phyloP scores from a whole-genome alignment of 2,888 invertebrate genomes.

The Drosophila atroscutellata region DNA sequence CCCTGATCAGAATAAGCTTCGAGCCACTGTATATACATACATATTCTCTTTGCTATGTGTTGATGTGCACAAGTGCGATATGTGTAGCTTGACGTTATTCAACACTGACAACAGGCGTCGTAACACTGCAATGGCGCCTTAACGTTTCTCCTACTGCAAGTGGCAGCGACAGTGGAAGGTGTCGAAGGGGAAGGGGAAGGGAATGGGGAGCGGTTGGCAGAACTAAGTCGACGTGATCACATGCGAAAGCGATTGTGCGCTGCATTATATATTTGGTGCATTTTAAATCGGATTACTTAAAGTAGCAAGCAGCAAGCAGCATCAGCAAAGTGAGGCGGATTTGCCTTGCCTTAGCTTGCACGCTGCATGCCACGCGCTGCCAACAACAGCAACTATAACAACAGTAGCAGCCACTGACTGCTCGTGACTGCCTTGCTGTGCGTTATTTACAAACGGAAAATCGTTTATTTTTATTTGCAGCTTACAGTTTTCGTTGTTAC shows the following conservation, averaged over 20 bases:
- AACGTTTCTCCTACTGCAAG: background rate
- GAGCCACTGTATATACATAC: background rate
- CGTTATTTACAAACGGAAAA: slow-evolving; percentile 16
- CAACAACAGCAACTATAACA: slow-evolving; percentile 1
- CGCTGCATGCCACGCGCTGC: slow-evolving; percentile 10
- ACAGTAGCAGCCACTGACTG: background rate
- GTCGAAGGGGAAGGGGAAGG: background rate
- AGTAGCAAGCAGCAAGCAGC: slow-evolving; percentile 47
- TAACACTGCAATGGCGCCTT: slow-evolving; percentile 12
- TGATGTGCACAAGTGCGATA: slow-evolving; percentile 43
- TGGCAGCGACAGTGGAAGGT: background rate
- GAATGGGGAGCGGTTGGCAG: slow-evolving; percentile 1
- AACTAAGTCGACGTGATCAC: slow-evolving; percentile 67
- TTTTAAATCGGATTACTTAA: slow-evolving; percentile 78
- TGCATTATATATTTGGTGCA: slow-evolving; percentile 68
- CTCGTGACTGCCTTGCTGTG: slow-evolving; percentile 8
- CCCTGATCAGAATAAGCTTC: too few relatives aligned
- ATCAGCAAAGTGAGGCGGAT: slow-evolving; percentile 57
- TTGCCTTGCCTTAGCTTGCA: slow-evolving; percentile 22
- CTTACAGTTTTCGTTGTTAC: slow-evolving; percentile 41
- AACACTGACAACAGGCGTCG: slow-evolving; percentile 54
- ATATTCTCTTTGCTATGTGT: slow-evolving; percentile 3
- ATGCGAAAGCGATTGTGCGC: slow-evolving; percentile 71
- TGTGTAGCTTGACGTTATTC: slow-evolving; percentile 68
- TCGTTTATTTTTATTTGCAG: slow-evolving; percentile 51